These are phyloP conservation scores for Geodia barretti DNA, from an alignment of 37 sponge, comb jelly and placozoan genomes.

Conservation along the genomic window DNA sequence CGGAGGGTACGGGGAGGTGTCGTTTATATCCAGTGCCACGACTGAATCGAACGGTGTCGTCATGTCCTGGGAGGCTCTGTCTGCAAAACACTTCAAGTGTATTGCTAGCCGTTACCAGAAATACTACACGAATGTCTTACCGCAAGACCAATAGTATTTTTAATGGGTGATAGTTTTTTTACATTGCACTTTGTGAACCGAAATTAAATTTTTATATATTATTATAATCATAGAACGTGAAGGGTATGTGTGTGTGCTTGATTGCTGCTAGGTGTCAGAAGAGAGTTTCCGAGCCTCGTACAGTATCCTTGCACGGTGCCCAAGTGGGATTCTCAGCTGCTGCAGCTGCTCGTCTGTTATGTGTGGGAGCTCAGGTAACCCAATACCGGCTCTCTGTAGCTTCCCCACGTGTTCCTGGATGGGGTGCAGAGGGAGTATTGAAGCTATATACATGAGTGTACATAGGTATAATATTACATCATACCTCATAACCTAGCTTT, in stretches of 20 bases:
- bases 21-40: not conserved
- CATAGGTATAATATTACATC: too few relatives aligned
- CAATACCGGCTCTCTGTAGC: constrained; percentile 36
- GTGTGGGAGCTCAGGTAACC: constrained; percentile 49
- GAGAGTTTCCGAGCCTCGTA: constrained; percentile 29
- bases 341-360: constrained; percentile 50
- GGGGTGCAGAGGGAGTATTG: not conserved
- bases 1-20: constrained; percentile 70
- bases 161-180: not conserved
- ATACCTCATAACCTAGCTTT: constrained; percentile 49
- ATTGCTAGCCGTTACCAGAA: constrained; percentile 33
- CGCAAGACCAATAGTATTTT: not conserved
- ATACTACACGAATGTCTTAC: not conserved
- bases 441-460: not conserved
- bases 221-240: not conserved
- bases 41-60: constrained; percentile 38
- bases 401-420: constrained; percentile 31
- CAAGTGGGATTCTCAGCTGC: constrained; percentile 47
- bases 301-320: constrained; percentile 47
- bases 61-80: constrained; percentile 74
- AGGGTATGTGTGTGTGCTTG: not conserved
- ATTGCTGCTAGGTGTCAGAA: too few relatives aligned
- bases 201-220: not conserved
- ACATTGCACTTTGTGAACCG: not conserved
- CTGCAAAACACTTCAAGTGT: constrained; percentile 29